A percentile compares a stretch with the other conserved stretches of the same genome.
Conservation (phyloP, 53 echinoderm and acorn worm species). For the Luidia sarsii region DNA sequence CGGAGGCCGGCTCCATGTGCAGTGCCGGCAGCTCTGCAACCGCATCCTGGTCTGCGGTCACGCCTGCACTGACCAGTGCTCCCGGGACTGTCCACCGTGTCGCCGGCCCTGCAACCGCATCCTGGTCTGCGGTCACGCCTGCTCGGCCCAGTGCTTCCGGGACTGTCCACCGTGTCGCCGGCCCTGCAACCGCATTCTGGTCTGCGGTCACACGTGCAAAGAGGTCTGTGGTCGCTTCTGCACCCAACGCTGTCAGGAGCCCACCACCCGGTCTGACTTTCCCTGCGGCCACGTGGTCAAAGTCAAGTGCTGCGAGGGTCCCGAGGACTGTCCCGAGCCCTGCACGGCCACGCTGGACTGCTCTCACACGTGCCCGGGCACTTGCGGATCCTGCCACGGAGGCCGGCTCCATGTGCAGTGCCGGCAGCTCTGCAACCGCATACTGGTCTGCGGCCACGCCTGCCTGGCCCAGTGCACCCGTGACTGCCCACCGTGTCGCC, state of each 20-base stretch:
- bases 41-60: conserved; percentile 88
- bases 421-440: conserved; percentile 67
- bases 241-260: conserved; percentile 4
- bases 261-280: conserved; percentile 40
- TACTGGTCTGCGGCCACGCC: conserved; percentile 83
- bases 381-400: conserved; percentile 75
- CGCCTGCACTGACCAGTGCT: conserved; percentile 70
- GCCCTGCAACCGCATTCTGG: too few relatives aligned
- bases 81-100: conserved; percentile 85
- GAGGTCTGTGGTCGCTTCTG: conserved; percentile 28
- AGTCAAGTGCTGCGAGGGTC: conserved; percentile 63
- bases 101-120: conserved; percentile 66
- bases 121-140: conserved; percentile 72
- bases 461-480: conserved; percentile 73
- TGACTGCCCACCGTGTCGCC: conserved; percentile 81
- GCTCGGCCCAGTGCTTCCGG: too few relatives aligned
- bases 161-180: conserved; percentile 68
- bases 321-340: conserved; percentile 57
- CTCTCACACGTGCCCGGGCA: conserved; percentile 72
- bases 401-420: conserved; percentile 81
- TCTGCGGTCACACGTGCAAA: conserved; percentile 71
- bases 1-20: conserved; percentile 72
- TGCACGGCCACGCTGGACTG: conserved; percentile 66
- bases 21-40: conserved; percentile 69
- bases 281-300: conserved; percentile 67